Base-by-base conservation (phyloP, 37 sponge, comb jelly and placozoan species). In the Ianthella basta region DNA sequence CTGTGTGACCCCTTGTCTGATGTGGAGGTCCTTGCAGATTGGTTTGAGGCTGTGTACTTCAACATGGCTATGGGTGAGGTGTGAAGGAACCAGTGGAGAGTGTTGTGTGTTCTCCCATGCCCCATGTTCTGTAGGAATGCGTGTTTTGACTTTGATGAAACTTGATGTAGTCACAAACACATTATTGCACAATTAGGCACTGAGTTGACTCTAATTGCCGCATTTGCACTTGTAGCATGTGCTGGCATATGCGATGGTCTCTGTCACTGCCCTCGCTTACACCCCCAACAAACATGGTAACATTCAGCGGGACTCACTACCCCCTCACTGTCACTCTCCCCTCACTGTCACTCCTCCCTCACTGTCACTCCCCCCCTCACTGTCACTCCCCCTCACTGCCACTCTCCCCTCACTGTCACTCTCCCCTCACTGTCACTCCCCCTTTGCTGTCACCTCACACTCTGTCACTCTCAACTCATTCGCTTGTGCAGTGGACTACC, bases 401-500 rank as follows among this genome's bases (percentile, higher is more conserved):
- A 44, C 50, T 10, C 15, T 23, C 35, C 0, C 27, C n/a, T 55
- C 15, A 15, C 32, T 78, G 18, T 32, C 24, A 32, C 56, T 53
- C 24, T 44, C 4, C 57, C 55, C 38, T 10, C 50, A 44, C 8
- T 44, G 50, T 8, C 50, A 44, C 3, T 44, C 13, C 8, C 54
- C 38, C 24, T 10, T 8, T 44, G 27, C 38, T n/a, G 25, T 30
- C 80, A 50, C 27, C 24, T 79, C 33, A 3, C 33, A 8, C 37
- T 5, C 75, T 8, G 5, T 6, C 37, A 38, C 75, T 13, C 29
- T 13, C 24, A 27, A 19, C 24, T 0, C 56, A 55, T 53, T n/a
- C 35, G 27, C 82, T 59, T 81, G 82, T 20, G 60, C 88, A 96
- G 97, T 86, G 32, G 89, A 99, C 86, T 99, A 99, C 81, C 99